Conservation (phyloP, 1,140 invertebrate species). For the Dryas iulia region DNA sequence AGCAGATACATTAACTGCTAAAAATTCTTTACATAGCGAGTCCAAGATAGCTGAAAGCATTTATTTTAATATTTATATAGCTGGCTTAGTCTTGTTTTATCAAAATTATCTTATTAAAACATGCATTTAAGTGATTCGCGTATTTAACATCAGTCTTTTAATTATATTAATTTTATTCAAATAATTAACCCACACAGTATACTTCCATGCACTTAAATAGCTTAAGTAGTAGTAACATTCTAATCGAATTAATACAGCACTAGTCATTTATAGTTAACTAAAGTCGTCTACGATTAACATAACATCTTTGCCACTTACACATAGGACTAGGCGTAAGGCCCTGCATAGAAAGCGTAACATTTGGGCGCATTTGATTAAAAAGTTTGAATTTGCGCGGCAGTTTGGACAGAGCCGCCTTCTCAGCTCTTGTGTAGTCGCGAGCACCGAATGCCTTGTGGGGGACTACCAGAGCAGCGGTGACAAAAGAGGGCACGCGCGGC, state of each 20-base stretch:
- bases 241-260: background rate
- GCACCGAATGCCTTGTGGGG: conserved; percentile 88
- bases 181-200: background rate
- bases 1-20: conserved; percentile 92
- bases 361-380: conserved; percentile 85
- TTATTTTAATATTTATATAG: conserved; percentile 19
- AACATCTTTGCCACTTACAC: conserved; percentile 80
- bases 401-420: conserved; percentile 83
- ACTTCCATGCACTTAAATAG: too few relatives aligned
- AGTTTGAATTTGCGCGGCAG: conserved; percentile 84
- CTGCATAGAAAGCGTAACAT: conserved; percentile 86
- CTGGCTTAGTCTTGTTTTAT: background rate
- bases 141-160: background rate
- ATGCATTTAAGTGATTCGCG: background rate
- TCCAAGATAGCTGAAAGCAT: conserved; percentile 88
- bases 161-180: conserved; percentile 14
- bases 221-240: too few relatives aligned
- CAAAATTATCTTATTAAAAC: background rate
- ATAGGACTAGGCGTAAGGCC: conserved; percentile 89
- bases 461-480: conserved; percentile 85
- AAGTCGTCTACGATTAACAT: background rate
- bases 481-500: conserved; percentile 65
- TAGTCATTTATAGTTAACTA: background rate
- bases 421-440: conserved; percentile 87
- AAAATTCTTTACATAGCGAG: conserved; percentile 93